A percentile compares a stretch with the other conserved stretches of the same genome.
Conservation (phyloP, 1,140 invertebrate species). For the Ostrea denselamellosa region DNA sequence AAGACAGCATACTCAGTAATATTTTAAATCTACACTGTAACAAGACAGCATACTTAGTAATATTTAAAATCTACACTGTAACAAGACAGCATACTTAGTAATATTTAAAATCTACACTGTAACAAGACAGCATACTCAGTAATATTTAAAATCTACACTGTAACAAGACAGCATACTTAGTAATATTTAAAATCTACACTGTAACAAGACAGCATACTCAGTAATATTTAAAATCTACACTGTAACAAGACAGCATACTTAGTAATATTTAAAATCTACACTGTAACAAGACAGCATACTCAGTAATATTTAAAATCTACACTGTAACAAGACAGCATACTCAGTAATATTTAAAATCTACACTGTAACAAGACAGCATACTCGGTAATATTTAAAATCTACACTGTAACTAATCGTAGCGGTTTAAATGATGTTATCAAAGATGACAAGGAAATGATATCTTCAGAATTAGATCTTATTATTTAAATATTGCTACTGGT, state of each 20-base stretch:
- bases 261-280: conserved; percentile 44
- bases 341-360: conserved; percentile 43
- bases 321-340: conserved; percentile 45
- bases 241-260: conserved; percentile 44
- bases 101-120: neutral
- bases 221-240: conserved; percentile 40
- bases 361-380: conserved; percentile 44
- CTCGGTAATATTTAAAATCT: conserved; percentile 43
- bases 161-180: conserved; percentile 48
- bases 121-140: conserved; percentile 50
- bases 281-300: conserved; percentile 45
- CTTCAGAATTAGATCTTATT: too few species aligned
- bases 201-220: conserved; percentile 47
- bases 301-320: conserved; percentile 44
- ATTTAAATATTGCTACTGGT: too few species aligned
- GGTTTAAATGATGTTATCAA: too few species aligned
- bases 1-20: conserved; percentile 51
- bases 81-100: conserved; percentile 50
- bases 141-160: neutral
- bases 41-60: conserved; percentile 51
- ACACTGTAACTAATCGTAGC: too few species aligned
- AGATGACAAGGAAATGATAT: too few species aligned
- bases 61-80: neutral
- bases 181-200: conserved; percentile 28
- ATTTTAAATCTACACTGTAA: neutral